Evolutionary conservation across 2,888 invertebrate species (phyloP).

Genomic region (Sialis fuliginosa): DNA sequence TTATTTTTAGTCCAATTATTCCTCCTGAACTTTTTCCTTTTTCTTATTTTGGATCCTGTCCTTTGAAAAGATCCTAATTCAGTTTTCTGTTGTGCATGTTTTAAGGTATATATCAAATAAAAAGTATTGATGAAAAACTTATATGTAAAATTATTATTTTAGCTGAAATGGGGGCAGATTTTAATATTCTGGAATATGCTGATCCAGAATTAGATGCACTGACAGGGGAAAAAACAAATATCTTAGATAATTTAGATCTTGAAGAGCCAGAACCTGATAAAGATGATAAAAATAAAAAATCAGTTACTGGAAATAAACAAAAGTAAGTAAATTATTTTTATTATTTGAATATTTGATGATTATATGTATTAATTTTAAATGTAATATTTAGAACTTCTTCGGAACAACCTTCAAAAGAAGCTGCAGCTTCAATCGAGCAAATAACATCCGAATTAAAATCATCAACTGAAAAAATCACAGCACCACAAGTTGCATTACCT

Average conservation of each 20-base stretch:
- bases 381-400: not conserved
- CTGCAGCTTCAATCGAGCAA: not conserved
- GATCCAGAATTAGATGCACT: slow-evolving; percentile 81
- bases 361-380: not conserved
- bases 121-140: too few species aligned
- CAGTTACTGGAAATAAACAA: slow-evolving; percentile 17
- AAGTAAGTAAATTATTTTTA: not conserved
- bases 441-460: not conserved
- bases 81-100: not conserved
- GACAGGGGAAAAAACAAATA: slow-evolving; percentile 64
- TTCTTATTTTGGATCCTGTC: not conserved
- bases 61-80: not conserved
- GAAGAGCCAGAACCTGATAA: slow-evolving; percentile 59
- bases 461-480: not conserved
- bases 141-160: slow-evolving; percentile 13
- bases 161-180: slow-evolving; percentile 86
- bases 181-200: slow-evolving; percentile 89
- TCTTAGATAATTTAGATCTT: slow-evolving; percentile 69
- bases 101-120: too few species aligned
- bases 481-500: not conserved
- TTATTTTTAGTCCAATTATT: slow-evolving; percentile 23
- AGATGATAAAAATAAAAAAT: slow-evolving; percentile 32
- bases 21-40: not conserved
- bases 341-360: not conserved
- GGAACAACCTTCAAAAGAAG: not conserved